A percentile compares a stretch with the other conserved stretches of the same genome.
These are phyloP conservation scores for Elgaria multicarinata DNA, from an alignment of 2,113 vertebrate species.

Conservation along the genomic window DNA sequence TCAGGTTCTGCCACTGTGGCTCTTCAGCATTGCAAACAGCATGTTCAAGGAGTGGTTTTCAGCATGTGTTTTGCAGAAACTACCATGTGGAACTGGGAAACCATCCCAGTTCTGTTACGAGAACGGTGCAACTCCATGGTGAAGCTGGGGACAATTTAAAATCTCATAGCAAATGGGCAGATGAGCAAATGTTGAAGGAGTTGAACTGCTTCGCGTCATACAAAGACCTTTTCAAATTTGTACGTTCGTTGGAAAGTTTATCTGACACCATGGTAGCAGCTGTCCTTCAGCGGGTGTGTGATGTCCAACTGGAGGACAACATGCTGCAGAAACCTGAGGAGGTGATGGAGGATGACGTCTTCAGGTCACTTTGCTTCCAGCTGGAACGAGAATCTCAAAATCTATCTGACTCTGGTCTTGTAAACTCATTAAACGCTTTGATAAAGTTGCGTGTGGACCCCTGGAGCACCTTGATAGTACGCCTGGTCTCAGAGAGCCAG, in stretches of 20 bases:
- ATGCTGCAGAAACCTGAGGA: conserved; percentile 65
- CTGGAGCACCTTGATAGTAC: conserved; percentile 76
- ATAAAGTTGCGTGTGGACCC: conserved; percentile 80
- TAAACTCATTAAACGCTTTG: conserved; percentile 83
- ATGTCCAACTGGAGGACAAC: conserved; percentile 75
- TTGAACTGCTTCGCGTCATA: conserved; percentile 75
- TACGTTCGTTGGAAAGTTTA: conserved; percentile 72
- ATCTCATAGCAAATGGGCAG: conserved; percentile 58
- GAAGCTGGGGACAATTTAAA: conserved; percentile 51
- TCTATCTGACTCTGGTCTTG: conserved; percentile 78
- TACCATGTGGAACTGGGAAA: conserved; percentile 70
- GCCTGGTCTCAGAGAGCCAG: conserved; percentile 82
- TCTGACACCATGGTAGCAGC: conserved; percentile 80
- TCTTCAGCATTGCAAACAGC: neutral
- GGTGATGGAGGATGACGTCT: conserved; percentile 75
- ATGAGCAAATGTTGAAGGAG: conserved; percentile 65
- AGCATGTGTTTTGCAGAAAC: conserved; percentile 43
- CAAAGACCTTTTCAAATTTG: conserved; percentile 78
- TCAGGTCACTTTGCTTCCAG: conserved; percentile 82
- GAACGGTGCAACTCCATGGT: conserved; percentile 65
- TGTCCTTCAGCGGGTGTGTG: conserved; percentile 84
- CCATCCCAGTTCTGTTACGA: conserved; percentile 61
- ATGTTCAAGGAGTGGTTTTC: conserved; percentile 41
- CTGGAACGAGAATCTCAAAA: conserved; percentile 78
- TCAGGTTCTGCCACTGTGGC: neutral